These are phyloP conservation scores for Drosophila sordidula DNA, from an alignment of 2,888 invertebrate genomes.

Conservation along the genomic window DNA sequence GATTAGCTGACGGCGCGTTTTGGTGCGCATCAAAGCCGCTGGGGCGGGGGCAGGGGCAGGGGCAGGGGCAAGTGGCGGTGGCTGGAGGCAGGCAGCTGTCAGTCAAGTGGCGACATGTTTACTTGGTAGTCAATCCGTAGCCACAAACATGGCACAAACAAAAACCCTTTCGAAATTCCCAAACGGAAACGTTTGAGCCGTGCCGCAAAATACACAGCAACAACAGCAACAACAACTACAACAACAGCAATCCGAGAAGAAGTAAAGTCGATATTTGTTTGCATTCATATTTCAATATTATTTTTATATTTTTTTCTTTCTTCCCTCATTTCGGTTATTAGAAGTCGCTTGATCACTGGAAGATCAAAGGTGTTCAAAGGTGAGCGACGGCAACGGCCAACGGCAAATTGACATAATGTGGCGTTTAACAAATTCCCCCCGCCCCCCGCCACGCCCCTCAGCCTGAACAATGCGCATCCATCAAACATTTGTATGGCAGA, in stretches of 20 bases:
- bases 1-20: conserved; percentile 78
- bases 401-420: conserved; percentile 82
- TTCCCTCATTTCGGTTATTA: conserved; percentile 41
- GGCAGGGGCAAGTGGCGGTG: conserved; percentile 12
- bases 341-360: conserved; percentile 54
- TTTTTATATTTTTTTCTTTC: conserved; percentile 29
- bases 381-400: conserved; percentile 67
- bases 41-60: background rate
- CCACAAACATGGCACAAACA: conserved; percentile 43
- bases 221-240: conserved; percentile 13
- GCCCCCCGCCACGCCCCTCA: background rate
- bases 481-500: conserved; percentile 48
- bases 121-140: conserved; percentile 63
- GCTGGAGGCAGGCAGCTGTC: conserved; percentile 71
- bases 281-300: conserved; percentile 78
- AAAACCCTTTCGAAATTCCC: conserved; percentile 66
- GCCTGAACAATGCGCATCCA: conserved; percentile 56
- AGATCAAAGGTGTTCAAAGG: conserved; percentile 72
- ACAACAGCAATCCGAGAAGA: conserved; percentile 10
- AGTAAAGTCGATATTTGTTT: conserved; percentile 57
- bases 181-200: conserved; percentile 54
- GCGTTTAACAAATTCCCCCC: conserved; percentile 81
- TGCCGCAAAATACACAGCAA: conserved; percentile 69
- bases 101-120: conserved; percentile 79
- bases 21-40: conserved; percentile 72